Percentiles rank a stretch among this genome's conserved stretches.
Evolutionary conservation across 2,797 vertebrate species (phyloP).

Genomic region (Typhlichthys subterraneus): DNA sequence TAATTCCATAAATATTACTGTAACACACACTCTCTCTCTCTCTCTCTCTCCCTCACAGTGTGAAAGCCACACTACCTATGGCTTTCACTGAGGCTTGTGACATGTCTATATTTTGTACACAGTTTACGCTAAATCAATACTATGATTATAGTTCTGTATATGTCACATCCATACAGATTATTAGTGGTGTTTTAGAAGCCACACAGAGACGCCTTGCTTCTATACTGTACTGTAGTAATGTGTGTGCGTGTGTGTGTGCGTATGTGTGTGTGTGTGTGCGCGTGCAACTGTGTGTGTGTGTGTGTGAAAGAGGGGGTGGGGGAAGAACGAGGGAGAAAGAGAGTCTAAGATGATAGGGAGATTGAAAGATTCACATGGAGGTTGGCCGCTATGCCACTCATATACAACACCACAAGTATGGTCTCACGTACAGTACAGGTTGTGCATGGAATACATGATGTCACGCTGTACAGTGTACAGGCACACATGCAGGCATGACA

Average conservation of each 20-base stretch:
- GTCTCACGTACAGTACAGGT: slow-evolving; percentile 5
- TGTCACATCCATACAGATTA: slow-evolving; percentile 45
- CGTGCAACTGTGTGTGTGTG: background rate
- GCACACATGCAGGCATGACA: too few relatives aligned
- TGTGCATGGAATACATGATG: background rate
- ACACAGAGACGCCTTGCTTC: too few relatives aligned
- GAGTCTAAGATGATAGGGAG: slow-evolving; percentile 1
- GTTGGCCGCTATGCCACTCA: background rate
- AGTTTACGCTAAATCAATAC: too few relatives aligned
- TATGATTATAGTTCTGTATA: slow-evolving; percentile 21
- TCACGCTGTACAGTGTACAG: slow-evolving; percentile 16
- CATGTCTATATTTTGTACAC: slow-evolving; percentile 35
- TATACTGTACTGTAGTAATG: too few relatives aligned
- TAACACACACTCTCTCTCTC: background rate
- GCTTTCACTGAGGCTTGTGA: slow-evolving; percentile 20
- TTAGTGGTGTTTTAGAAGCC: slow-evolving; percentile 29
- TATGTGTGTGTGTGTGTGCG: background rate
- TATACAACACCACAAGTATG: background rate
- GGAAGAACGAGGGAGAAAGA: slow-evolving; percentile 4
- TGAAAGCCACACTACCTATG: background rate
- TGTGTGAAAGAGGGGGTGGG: too few relatives aligned
- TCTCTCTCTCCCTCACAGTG: background rate
- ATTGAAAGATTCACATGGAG: background rate
- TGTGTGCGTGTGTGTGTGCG: slow-evolving; percentile 2
- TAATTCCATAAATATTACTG: too few relatives aligned